A percentile compares a stretch with the other conserved stretches of the same genome.
Evolutionary conservation across 1,140 invertebrate species (phyloP).

Genomic region (Augochlora pura): DNA sequence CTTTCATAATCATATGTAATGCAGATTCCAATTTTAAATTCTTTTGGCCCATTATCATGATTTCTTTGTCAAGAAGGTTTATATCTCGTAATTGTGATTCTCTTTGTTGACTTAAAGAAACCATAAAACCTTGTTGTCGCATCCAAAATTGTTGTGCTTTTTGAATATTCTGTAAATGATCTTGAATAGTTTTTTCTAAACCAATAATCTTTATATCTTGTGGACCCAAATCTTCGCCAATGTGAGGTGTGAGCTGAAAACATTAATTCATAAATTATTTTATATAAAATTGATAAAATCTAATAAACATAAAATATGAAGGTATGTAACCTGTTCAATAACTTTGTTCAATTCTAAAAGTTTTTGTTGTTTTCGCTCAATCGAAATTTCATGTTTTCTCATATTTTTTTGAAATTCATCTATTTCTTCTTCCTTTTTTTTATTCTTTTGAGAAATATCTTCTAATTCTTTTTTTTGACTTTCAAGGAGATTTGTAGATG

Average conservation of each 20-base stretch:
- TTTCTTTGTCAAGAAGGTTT: constrained; percentile 86
- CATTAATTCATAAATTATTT: constrained; percentile 15
- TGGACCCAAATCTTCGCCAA: constrained; percentile 76
- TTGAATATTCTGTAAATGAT: constrained; percentile 82
- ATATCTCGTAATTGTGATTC: constrained; percentile 84
- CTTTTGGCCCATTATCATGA: constrained; percentile 88
- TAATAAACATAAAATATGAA: constrained; percentile 10
- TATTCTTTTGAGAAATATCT: constrained; percentile 79
- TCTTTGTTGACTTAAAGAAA: constrained; percentile 84
- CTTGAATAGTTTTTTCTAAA: constrained; percentile 83
- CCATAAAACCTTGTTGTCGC: constrained; percentile 85
- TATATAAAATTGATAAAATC: constrained; percentile 10
- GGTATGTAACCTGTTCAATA: constrained; percentile 78
- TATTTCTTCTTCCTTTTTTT: constrained; percentile 80
- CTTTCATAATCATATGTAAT: constrained; percentile 81
- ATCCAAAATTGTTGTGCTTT: constrained; percentile 87
- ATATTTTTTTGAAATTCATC: constrained; percentile 76
- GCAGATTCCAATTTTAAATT: constrained; percentile 85
- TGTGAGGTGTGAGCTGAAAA: constrained; percentile 67
- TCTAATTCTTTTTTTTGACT: constrained; percentile 77
- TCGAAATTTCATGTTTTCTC: constrained; percentile 64
- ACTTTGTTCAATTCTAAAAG: constrained; percentile 81
- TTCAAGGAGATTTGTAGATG: constrained; percentile 74
- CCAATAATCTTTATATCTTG: constrained; percentile 81
- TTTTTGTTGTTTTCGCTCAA: constrained; percentile 81